Conservation (phyloP, 2,113 vertebrate genomes). For the Origma solitaria region DNA sequence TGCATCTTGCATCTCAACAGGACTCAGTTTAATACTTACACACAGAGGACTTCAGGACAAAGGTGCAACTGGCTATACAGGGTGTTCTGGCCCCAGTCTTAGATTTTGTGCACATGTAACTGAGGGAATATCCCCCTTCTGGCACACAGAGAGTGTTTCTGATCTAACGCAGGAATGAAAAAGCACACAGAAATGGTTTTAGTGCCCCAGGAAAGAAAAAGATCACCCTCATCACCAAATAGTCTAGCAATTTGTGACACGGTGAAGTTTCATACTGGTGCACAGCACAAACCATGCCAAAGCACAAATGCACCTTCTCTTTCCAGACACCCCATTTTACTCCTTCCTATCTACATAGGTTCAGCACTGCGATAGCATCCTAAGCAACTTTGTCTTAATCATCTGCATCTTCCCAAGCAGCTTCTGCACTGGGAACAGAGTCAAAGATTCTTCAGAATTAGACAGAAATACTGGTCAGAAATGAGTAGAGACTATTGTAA, state of each 20-base stretch:
- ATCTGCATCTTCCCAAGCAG: neutral
- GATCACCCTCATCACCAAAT: neutral
- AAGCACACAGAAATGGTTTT: neutral
- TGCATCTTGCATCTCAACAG: neutral
- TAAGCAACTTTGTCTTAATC: neutral
- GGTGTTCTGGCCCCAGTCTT: neutral
- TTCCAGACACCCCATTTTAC: neutral
- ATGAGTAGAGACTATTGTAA: neutral
- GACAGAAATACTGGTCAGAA: neutral
- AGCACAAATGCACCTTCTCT: neutral
- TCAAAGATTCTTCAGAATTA: neutral
- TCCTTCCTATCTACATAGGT: neutral
- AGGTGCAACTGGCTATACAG: neutral
- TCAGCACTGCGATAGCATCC: neutral
- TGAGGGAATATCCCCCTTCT: neutral
- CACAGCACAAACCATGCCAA: neutral
- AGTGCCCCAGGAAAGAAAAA: neutral
- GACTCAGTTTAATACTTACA: neutral
- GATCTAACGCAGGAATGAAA: neutral
- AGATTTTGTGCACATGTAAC: neutral
- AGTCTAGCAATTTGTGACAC: neutral
- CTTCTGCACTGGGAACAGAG: neutral
- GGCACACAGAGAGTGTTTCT: neutral
- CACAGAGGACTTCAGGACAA: neutral
- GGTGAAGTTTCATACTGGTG: neutral